Evolutionary conservation across 2,797 vertebrate species (phyloP).

Genomic region (Brachyrhaphis roseni): DNA sequence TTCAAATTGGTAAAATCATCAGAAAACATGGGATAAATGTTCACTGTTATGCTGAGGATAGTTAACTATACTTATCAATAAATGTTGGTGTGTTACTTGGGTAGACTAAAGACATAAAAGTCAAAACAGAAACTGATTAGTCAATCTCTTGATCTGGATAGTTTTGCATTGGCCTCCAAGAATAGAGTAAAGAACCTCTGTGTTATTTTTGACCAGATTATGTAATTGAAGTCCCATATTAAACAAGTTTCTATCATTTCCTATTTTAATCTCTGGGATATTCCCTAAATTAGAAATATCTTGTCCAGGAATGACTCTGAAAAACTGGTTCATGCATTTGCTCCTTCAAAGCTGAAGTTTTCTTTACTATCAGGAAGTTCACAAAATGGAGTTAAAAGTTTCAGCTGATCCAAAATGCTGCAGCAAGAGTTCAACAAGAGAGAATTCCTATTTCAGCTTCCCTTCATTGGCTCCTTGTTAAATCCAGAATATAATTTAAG

Average conservation of each 20-base stretch:
- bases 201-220: no score
- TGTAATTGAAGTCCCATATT: no score
- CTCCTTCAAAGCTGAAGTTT: background rate
- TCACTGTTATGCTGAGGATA: no score
- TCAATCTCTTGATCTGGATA: no score
- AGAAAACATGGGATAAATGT: no score
- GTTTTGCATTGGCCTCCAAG: no score
- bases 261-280: background rate
- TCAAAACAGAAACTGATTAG: no score
- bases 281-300: background rate
- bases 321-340: background rate
- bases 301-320: background rate
- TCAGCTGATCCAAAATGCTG: background rate
- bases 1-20: no score
- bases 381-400: background rate
- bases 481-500: background rate
- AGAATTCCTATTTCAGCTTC: background rate
- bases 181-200: no score
- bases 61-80: no score
- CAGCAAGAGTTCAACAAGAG: background rate
- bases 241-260: background rate
- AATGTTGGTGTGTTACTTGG: no score
- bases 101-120: no score
- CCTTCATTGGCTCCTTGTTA: background rate
- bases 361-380: background rate